phyloP scores from a whole-genome alignment of 2,113 vertebrate species.

The Apteryx mantelli region DNA sequence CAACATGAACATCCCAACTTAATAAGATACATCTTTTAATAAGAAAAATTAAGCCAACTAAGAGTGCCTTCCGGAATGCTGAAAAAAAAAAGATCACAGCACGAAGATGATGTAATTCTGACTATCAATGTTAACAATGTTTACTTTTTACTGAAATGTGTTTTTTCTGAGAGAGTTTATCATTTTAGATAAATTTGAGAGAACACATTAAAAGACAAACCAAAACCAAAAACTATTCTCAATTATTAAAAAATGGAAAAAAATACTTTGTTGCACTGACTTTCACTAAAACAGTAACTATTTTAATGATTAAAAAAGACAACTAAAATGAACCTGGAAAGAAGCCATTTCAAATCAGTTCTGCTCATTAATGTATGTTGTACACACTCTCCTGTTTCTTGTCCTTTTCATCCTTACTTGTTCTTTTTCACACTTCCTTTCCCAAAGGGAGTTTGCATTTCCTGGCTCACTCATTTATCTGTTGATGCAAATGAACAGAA shows the following conservation, averaged over 20 bases:
- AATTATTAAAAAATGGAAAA: not conserved
- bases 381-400: not conserved
- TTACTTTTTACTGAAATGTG: not conserved
- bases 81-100: not conserved
- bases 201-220: not conserved
- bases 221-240: fast-evolving
- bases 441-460: not conserved
- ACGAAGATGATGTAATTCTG: not conserved
- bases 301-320: not conserved
- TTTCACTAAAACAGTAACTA: not conserved
- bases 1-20: not conserved
- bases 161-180: not conserved
- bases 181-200: not conserved
- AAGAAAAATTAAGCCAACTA: not conserved
- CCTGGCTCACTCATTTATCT: not conserved
- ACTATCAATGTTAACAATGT: not conserved
- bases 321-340: not conserved
- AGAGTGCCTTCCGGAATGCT: not conserved
- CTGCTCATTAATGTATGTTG: not conserved
- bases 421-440: not conserved
- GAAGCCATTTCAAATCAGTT: not conserved
- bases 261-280: not conserved
- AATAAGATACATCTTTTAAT: not conserved
- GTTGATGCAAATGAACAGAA: not conserved
- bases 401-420: not conserved